These are phyloP conservation scores for Lophura swinhoii DNA, from an alignment of 2,797 vertebrate genomes.

Conservation along the genomic window DNA sequence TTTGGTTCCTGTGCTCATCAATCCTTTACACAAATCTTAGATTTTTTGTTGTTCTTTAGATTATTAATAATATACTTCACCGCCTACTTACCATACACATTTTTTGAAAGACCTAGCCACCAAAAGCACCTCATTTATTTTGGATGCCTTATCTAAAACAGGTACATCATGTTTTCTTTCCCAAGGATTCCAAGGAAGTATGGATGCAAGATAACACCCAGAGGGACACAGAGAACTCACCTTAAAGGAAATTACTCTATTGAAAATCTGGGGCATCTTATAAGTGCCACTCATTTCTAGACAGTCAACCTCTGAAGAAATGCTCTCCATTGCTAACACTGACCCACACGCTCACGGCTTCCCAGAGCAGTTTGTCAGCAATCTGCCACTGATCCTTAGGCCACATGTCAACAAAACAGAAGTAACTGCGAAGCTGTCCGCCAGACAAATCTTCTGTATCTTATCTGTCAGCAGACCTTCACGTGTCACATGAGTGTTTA, in stretches of 20 bases:
- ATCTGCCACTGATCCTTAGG: background rate
- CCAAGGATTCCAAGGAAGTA: background rate
- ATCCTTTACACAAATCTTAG: background rate
- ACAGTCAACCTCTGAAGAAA: background rate
- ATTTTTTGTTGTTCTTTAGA: background rate
- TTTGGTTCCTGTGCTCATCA: background rate
- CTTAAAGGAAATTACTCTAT: background rate
- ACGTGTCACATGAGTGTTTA: fast-evolving
- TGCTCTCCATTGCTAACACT: background rate
- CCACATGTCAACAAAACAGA: background rate
- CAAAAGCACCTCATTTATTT: background rate
- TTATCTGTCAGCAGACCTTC: background rate
- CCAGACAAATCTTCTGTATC: background rate
- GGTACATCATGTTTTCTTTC: background rate
- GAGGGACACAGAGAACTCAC: background rate
- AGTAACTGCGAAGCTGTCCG: background rate
- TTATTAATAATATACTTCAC: background rate
- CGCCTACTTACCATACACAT: background rate
- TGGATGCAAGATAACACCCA: background rate
- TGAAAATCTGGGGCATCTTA: background rate
- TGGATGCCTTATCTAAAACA: background rate
- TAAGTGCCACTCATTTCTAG: background rate
- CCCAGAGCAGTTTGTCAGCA: background rate
- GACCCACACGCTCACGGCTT: background rate
- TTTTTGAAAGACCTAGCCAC: background rate